These are phyloP conservation scores for Phorcus lineatus DNA, from an alignment of 2,888 invertebrate genomes.

Conservation along the genomic window DNA sequence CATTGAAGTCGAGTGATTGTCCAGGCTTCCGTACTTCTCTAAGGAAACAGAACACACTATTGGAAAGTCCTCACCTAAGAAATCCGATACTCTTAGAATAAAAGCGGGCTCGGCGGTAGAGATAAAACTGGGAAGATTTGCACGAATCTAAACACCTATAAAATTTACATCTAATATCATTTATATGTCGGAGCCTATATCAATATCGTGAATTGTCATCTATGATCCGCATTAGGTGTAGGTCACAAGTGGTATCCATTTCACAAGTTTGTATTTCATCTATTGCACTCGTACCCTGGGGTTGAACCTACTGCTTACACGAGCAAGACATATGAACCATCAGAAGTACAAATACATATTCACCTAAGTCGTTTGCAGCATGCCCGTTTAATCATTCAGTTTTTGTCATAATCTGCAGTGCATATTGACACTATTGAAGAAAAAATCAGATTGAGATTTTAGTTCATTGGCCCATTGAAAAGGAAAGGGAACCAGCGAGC, in stretches of 20 bases:
- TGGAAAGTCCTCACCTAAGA: neutral
- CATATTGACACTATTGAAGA: neutral
- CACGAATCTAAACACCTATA: constrained; percentile 4
- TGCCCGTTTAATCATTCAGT: too few relatives aligned
- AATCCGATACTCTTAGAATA: neutral
- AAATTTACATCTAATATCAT: neutral
- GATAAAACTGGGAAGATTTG: neutral
- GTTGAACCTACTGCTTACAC: too few relatives aligned
- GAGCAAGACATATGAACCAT: too few relatives aligned
- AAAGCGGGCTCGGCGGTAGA: neutral
- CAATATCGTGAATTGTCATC: neutral
- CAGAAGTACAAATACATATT: too few relatives aligned
- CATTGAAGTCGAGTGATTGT: neutral
- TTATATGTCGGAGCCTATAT: neutral
- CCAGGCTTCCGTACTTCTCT: neutral
- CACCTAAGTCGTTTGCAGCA: too few relatives aligned
- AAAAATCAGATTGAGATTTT: neutral
- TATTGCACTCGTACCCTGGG: too few relatives aligned
- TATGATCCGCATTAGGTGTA: neutral
- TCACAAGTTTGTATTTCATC: too few relatives aligned
- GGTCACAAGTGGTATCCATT: neutral
- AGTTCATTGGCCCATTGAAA: neutral
- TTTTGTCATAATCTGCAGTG: neutral
- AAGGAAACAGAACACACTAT: constrained; percentile 3
- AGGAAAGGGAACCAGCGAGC: too few relatives aligned